phyloP scores from a whole-genome alignment of 2,113 vertebrate genomes.

The Meriones unguiculatus region DNA sequence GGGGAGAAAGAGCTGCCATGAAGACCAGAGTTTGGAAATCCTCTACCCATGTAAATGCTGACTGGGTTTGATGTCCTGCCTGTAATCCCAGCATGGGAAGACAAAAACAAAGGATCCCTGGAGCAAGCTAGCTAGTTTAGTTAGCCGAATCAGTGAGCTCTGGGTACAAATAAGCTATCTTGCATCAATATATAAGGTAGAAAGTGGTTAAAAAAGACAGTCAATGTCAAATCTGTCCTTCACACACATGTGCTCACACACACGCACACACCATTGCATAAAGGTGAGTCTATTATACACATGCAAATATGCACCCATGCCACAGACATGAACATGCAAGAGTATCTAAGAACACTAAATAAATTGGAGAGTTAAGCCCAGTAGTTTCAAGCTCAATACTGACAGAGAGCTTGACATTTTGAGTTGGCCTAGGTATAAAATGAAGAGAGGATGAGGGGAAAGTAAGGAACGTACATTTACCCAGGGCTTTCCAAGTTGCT shows the following conservation, averaged over 20 bases:
- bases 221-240: not conserved
- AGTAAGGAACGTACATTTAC: not conserved
- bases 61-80: not conserved
- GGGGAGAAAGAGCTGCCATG: not conserved
- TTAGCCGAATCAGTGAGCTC: not conserved
- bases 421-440: not conserved
- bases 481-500: not conserved
- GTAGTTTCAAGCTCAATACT: not conserved
- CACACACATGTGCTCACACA: not conserved
- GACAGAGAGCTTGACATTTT: not conserved
- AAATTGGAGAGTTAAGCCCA: not conserved
- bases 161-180: not conserved
- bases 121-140: not conserved
- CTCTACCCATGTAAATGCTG: not conserved
- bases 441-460: not conserved
- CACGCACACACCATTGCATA: not conserved
- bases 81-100: not conserved
- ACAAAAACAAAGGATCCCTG: not conserved
- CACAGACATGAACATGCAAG: not conserved
- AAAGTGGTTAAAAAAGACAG: not conserved
- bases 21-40: not conserved
- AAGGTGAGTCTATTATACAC: not conserved
- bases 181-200: not conserved
- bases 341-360: not conserved
- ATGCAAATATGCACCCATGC: not conserved